phyloP scores from a whole-genome alignment of 2,113 vertebrate species.

The Guaruba guarouba region DNA sequence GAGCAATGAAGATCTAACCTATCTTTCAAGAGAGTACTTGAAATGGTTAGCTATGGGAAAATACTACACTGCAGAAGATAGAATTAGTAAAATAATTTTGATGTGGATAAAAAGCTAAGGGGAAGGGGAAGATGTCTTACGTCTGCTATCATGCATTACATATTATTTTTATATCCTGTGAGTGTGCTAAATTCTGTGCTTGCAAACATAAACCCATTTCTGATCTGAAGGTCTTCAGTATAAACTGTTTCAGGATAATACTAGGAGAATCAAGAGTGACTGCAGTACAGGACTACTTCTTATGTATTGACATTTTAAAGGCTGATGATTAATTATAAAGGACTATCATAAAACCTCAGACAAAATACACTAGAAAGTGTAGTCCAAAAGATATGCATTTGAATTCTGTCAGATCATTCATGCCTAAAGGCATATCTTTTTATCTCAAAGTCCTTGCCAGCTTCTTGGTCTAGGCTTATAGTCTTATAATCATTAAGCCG shows the following conservation, averaged over 20 bases:
- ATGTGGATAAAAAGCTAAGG: neutral
- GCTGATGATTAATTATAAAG: neutral
- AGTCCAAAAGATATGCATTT: neutral
- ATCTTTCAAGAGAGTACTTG: neutral
- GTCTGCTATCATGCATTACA: fast-evolving
- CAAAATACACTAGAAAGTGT: neutral
- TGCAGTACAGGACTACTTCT: neutral
- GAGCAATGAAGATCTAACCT: neutral
- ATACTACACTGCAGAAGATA: neutral
- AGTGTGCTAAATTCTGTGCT: neutral
- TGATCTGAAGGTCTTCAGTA: neutral
- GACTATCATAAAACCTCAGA: neutral
- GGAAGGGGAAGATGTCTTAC: neutral
- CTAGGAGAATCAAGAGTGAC: neutral
- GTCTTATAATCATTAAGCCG: neutral
- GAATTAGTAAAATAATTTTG: neutral
- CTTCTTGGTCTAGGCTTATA: neutral
- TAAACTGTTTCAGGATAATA: neutral
- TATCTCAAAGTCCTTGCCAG: neutral
- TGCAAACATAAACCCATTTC: neutral
- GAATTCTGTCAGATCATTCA: neutral
- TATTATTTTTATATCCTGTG: neutral
- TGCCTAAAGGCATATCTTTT: neutral
- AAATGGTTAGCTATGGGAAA: neutral
- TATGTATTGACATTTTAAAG: neutral